These are phyloP conservation scores for Atlantisia rogersi DNA, from an alignment of 2,113 vertebrate species.

Conservation along the genomic window DNA sequence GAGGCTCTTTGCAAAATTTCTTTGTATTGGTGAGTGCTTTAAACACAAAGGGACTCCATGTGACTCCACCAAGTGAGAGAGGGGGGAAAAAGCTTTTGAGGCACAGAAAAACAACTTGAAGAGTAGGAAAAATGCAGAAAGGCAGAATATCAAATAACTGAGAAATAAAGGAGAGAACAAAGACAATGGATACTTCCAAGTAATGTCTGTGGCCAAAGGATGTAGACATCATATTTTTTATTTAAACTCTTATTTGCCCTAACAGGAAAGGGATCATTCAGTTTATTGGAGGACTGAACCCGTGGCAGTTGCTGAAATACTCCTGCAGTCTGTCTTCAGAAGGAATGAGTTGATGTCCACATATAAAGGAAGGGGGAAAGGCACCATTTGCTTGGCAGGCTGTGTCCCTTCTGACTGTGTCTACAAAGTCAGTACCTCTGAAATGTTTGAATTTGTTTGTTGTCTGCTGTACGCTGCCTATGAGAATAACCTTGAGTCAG, in stretches of 20 bases:
- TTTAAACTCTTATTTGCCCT: background rate
- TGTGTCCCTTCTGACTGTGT: background rate
- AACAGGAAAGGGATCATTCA: background rate
- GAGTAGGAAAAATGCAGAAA: background rate
- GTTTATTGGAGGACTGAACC: background rate
- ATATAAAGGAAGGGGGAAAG: background rate
- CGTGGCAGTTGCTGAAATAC: background rate
- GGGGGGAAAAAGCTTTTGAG: background rate
- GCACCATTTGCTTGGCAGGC: background rate
- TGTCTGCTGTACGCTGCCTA: background rate
- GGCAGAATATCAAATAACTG: background rate
- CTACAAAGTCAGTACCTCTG: background rate
- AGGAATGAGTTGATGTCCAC: background rate
- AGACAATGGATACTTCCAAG: background rate
- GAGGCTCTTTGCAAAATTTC: background rate
- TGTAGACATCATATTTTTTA: background rate
- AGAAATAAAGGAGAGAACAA: background rate
- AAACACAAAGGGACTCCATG: background rate
- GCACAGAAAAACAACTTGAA: rapidly evolving
- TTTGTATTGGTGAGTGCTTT: background rate
- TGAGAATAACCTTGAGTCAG: background rate
- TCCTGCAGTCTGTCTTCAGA: background rate
- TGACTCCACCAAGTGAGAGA: background rate
- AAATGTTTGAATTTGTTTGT: background rate
- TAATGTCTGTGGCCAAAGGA: background rate